Evolutionary conservation across 2,888 invertebrate species (phyloP).

Genomic region (Cephonodes hylas): DNA sequence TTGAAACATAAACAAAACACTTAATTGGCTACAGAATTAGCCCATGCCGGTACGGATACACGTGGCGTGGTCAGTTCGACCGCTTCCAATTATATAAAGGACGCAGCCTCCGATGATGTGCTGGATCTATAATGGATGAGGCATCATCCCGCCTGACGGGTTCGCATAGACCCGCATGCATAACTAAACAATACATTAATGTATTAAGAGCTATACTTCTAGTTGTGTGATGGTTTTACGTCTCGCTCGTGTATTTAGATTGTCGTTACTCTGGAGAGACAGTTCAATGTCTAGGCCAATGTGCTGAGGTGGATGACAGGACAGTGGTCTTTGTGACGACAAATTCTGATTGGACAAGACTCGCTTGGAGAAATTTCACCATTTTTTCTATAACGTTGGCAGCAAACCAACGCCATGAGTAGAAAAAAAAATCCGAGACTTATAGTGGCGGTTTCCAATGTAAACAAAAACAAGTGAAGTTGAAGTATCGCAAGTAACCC

Average conservation of each 20-base stretch:
- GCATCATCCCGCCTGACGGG: slow-evolving; percentile 74
- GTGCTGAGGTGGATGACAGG: neutral
- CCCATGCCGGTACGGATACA: slow-evolving; percentile 44
- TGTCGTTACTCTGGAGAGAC: neutral
- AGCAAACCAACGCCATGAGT: neutral
- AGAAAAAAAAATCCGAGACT: neutral
- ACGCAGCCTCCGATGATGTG: slow-evolving; percentile 64
- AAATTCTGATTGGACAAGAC: neutral
- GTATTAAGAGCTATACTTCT: slow-evolving; percentile 1
- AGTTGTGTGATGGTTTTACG: neutral
- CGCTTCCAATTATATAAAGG: slow-evolving; percentile 77
- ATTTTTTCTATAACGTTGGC: too few relatives aligned
- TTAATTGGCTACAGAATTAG: slow-evolving; percentile 62
- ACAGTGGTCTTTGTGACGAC: neutral
- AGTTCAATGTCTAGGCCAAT: neutral
- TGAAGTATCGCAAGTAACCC: neutral
- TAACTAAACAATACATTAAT: slow-evolving; percentile 40
- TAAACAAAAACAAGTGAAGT: too few relatives aligned
- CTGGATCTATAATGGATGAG: slow-evolving; percentile 80
- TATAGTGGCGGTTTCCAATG: too few relatives aligned
- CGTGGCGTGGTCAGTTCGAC: neutral
- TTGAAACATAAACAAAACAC: slow-evolving; percentile 13
- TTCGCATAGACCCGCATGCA: slow-evolving; percentile 66
- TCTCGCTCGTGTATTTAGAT: slow-evolving; percentile 1
- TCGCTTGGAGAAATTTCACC: neutral